Conservation (phyloP, 2,888 invertebrate species). For the Drosophila prostipennis region DNA sequence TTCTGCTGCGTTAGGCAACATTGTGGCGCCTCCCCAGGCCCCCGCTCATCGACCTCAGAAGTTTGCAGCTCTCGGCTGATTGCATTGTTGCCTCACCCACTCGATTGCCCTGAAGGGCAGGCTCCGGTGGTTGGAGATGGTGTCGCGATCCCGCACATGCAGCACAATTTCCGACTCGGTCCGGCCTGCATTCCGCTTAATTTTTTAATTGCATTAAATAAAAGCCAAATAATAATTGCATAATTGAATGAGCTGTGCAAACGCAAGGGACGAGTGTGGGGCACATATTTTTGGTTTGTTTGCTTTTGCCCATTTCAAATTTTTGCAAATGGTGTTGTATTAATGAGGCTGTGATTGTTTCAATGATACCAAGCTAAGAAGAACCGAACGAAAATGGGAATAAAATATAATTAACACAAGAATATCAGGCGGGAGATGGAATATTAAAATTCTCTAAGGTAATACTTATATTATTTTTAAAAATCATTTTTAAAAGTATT, state of each 20-base stretch:
- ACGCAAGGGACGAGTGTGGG: not conserved
- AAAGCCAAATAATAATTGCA: conserved; percentile 80
- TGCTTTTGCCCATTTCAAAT: not conserved
- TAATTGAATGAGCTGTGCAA: conserved; percentile 61
- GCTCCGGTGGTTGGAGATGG: not conserved
- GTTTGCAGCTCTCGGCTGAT: conserved; percentile 57
- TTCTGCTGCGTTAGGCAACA: conserved; percentile 78
- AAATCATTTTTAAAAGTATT: too few relatives aligned
- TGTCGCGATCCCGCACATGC: conserved; percentile 58
- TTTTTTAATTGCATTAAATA: conserved; percentile 71
- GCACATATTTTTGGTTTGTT: not conserved
- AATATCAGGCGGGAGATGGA: too few relatives aligned
- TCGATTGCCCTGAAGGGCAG: not conserved
- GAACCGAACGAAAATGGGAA: not conserved
- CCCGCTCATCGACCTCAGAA: conserved; percentile 37
- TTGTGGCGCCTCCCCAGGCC: conserved; percentile 39
- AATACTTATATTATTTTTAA: not conserved
- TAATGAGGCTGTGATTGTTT: not conserved
- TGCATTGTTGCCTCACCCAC: conserved; percentile 48
- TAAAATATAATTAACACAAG: not conserved
- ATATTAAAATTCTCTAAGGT: too few relatives aligned
- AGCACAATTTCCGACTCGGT: conserved; percentile 53
- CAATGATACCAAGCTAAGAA: too few relatives aligned
- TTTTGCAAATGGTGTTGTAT: not conserved
- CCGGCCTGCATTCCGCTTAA: conserved; percentile 14